Percentiles rank a stretch among this genome's conserved stretches.
Evolutionary conservation across 2,888 invertebrate genomes (phyloP).

Genomic region (Scaeva pyrastri): DNA sequence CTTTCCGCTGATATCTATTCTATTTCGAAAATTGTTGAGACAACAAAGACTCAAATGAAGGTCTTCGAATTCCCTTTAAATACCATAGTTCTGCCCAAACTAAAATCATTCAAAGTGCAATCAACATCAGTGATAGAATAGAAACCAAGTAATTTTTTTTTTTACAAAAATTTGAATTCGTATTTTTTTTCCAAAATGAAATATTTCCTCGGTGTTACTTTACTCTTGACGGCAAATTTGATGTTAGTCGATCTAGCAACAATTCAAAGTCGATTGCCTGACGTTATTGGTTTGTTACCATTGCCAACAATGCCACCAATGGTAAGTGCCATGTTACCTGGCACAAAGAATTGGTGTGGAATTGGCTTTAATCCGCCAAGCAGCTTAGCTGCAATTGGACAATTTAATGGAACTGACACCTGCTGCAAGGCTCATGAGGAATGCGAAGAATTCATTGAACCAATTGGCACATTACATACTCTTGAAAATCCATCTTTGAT

Average conservation of each 20-base stretch:
- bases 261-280: not conserved
- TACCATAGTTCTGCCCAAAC: not conserved
- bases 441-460: constrained; percentile 80
- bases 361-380: constrained; percentile 90
- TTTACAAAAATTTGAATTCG: not conserved
- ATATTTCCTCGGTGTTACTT: not conserved
- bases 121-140: not conserved
- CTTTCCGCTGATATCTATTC: not conserved
- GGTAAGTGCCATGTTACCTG: constrained; percentile 82
- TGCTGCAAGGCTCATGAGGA: constrained; percentile 94
- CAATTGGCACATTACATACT: constrained; percentile 73
- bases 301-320: not conserved
- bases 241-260: constrained; percentile 8
- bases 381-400: constrained; percentile 88
- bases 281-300: not conserved
- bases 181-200: constrained; percentile 3
- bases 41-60: not conserved
- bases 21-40: too few species aligned
- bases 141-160: too few species aligned
- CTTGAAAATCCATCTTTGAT: constrained; percentile 17
- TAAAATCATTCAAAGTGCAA: constrained; percentile 5
- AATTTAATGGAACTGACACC: constrained; percentile 86
- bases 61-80: constrained; percentile 1
- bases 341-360: constrained; percentile 97
- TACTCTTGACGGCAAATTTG: constrained; percentile 12